A percentile compares a stretch with the other conserved stretches of the same genome.
Evolutionary conservation across 1,140 invertebrate species (phyloP).

Genomic region (Cydia amplana): DNA sequence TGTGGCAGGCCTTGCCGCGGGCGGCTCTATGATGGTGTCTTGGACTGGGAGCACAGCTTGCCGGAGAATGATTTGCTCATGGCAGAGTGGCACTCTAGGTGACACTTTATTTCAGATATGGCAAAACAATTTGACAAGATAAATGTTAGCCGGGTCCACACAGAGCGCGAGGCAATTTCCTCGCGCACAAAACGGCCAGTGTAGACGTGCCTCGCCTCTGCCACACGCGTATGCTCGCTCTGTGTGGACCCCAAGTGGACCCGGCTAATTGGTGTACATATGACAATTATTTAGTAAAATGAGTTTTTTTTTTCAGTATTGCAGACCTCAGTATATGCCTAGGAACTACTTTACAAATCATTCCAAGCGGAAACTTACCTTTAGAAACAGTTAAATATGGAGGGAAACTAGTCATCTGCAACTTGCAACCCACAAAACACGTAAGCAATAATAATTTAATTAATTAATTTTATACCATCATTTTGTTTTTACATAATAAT

Average conservation of each 20-base stretch:
- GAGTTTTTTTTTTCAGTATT: constrained; percentile 66
- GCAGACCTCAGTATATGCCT: constrained; percentile 96
- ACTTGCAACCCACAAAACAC: constrained; percentile 98
- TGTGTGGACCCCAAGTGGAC: too few relatives aligned
- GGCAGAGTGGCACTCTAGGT: constrained; percentile 94
- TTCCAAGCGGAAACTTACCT: constrained; percentile 97
- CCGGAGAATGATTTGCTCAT: constrained; percentile 93
- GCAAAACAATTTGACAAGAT: too few relatives aligned
- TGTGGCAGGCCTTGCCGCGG: constrained; percentile 90
- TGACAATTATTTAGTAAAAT: too few relatives aligned
- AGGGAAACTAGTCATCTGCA: constrained; percentile 95
- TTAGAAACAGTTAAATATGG: constrained; percentile 92
- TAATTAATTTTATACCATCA: constrained; percentile 33
- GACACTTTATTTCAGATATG: too few relatives aligned
- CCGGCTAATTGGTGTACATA: too few relatives aligned
- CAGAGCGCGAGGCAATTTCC: too few relatives aligned
- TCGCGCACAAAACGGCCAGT: too few relatives aligned
- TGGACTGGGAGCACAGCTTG: constrained; percentile 99
- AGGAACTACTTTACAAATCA: constrained; percentile 98
- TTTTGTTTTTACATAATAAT: constrained; percentile 23
- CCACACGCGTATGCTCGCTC: too few relatives aligned
- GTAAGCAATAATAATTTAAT: constrained; percentile 79
- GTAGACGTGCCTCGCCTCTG: too few relatives aligned
- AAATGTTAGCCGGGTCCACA: too few relatives aligned
- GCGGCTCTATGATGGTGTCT: constrained; percentile 92